Base-by-base conservation (phyloP, 2,888 invertebrate genomes). In the Agrilus mali region DNA sequence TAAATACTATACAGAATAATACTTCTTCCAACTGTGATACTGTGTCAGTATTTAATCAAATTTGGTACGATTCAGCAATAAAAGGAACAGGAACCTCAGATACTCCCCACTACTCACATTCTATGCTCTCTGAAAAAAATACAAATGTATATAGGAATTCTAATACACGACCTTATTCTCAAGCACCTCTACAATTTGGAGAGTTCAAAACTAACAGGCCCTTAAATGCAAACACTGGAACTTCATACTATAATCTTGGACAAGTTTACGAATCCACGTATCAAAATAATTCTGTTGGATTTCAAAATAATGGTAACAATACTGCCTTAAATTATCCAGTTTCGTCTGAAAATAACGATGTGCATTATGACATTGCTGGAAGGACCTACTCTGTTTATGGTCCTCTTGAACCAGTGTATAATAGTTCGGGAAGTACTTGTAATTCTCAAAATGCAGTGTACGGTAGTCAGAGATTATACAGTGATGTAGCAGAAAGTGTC, bases 61-160 rank as follows among this genome's bases (percentile, higher is more conserved):
- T 73, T 39, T 74, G 74, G 73, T 67, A 68, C 41, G 73, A 73
- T 39, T 60, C 53, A 13, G 54, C 55, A 10, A 53, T 53, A 5
- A 50, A 51, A 42, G 55, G 55, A 42, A 43, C 38, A 10, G 43
- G 43, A n/a, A 44, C 41, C 38, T 40, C 10, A 27, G 10, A 27
- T 27, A 10, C 27, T 27, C 4, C 27, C 2, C 10, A 10, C 4
- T 10, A 10, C 2, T 27, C 27, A 27, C 27, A 8, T 27, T 27
- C 27, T 27, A 27, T 10, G 27, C 27, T 27, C 27, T 27, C 27
- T 27, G 27, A 27, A 27, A 27, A 27, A 10, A 27, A 27, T 27
- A 27, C 27, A 10, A 27, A 27, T 27, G 8, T 27, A 10, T 10
- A 27, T 27, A 27, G 27, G 10, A 27, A 27, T 10, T 8, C 27